Conservation (phyloP, 2,888 invertebrate species). For the Dorcus hopei region DNA sequence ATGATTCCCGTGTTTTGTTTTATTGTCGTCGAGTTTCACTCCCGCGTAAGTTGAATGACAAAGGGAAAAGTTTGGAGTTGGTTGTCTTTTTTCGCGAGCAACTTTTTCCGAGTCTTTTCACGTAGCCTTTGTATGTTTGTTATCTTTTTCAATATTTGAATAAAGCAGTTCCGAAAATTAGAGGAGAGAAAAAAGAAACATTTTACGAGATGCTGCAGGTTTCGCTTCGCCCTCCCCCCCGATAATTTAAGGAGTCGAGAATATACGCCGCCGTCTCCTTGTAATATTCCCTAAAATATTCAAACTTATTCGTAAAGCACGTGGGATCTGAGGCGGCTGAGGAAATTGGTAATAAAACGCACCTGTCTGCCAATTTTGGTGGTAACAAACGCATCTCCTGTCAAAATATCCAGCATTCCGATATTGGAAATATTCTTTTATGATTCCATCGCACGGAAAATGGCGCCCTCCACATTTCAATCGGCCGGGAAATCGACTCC, state of each 20-base stretch:
- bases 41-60: no score
- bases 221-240: no score
- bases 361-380: constrained; percentile 36
- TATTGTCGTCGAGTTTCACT: no score
- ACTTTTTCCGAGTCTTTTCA: no score
- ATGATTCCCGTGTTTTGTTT: no score
- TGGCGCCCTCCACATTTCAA: constrained; percentile 5
- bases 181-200: no score
- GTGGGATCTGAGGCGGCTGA: constrained; percentile 18
- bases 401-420: constrained; percentile 33
- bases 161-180: no score
- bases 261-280: neutral
- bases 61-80: no score
- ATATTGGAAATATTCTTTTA: constrained; percentile 29
- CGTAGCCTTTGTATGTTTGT: no score
- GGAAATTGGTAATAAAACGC: constrained; percentile 35
- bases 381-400: constrained; percentile 38
- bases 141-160: no score
- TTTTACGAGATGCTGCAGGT: no score
- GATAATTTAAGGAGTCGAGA: neutral
- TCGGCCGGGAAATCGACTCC: neutral
- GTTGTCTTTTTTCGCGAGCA: no score
- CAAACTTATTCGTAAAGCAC: neutral
- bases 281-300: neutral
- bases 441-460: constrained; percentile 26